Base-by-base conservation (phyloP, 2,888 invertebrate genomes). In the Calameuta idolon region DNA sequence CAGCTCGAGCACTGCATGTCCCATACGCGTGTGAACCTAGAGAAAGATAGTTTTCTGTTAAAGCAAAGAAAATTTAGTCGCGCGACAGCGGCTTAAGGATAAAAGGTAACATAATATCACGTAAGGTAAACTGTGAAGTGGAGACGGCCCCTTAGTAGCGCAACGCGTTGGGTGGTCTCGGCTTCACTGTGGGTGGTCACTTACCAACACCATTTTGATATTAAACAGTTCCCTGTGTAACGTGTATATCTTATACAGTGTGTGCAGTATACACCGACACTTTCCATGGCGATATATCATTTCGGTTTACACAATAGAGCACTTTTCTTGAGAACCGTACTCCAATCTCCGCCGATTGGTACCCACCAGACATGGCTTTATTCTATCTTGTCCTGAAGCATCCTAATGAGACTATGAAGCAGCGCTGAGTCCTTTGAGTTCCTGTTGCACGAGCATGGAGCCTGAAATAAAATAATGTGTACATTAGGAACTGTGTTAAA, bases 151-250 rank as follows among this genome's bases (percentile, higher is more conserved):
- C 87, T 88, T 88, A 86, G 87, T 86, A 87, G 87, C 87, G 86
- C 85, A 85, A 83, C 91, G 84, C 88, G 84, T 89, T 90, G 90
- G 90, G 90, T 90, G 90, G 90, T 90, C 90, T 84, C 83, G 79
- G 79, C 82, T 81, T 87, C 90, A 82, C 85, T 86, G 89, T 90
- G 90, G 90, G 90, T 89, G 90, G 90, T 88, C 90, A 79, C 85
- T 88, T 88, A 89, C 90, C 86, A 89, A 89, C 89, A 90, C 89
- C 88, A 86, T 88, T 86, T 87, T 87, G 87, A 88, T 90, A 89
- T 89, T 89, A 89, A 89, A 85, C 87, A 85, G 81, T 78, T 80
- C 74, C 75, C 79, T 81, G 11, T 71, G 31, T 23, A 71, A 12
- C 23, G 71, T 31, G 15, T 34, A 34, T 31, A 31, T 34, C 69